phyloP scores from a whole-genome alignment of 2,113 vertebrate species.

The Rhynchopsitta pachyrhyncha region DNA sequence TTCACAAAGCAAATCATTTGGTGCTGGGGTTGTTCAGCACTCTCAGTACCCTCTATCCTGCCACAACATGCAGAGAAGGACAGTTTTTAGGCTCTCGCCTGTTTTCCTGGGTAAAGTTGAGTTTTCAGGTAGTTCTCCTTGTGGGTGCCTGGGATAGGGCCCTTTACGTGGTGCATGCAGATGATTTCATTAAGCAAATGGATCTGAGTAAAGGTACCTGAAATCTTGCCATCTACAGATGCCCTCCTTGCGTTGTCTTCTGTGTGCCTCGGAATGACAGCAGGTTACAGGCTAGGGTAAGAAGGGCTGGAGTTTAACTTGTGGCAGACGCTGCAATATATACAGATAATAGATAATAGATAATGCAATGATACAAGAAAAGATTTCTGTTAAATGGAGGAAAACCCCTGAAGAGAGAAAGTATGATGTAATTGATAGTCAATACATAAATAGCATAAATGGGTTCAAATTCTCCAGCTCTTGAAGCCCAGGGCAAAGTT shows the following conservation, averaged over 20 bases:
- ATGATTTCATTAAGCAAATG: not conserved
- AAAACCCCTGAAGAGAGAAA: not conserved
- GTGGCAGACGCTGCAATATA: not conserved
- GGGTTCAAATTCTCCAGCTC: not conserved
- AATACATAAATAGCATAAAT: not conserved
- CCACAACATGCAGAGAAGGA: fast-evolving
- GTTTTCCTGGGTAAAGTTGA: not conserved
- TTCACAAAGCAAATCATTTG: not conserved
- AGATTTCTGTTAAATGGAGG: not conserved
- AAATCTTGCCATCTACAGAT: not conserved
- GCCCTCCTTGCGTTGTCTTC: not conserved
- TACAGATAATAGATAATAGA: not conserved
- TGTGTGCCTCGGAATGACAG: not conserved
- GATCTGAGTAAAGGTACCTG: not conserved
- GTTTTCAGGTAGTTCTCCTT: not conserved
- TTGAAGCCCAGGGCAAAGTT: not conserved
- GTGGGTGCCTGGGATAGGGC: not conserved
- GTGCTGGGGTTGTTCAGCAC: not conserved
- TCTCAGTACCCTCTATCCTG: not conserved
- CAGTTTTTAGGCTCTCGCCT: not conserved
- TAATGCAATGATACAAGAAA: not conserved
- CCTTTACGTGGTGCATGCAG: fast-evolving
- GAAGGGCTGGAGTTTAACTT: not conserved
- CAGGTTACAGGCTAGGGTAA: not conserved
- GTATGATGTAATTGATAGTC: not conserved